Evolutionary conservation across 2,888 invertebrate species (phyloP).

Genomic region (Lamellibrachia columna): DNA sequence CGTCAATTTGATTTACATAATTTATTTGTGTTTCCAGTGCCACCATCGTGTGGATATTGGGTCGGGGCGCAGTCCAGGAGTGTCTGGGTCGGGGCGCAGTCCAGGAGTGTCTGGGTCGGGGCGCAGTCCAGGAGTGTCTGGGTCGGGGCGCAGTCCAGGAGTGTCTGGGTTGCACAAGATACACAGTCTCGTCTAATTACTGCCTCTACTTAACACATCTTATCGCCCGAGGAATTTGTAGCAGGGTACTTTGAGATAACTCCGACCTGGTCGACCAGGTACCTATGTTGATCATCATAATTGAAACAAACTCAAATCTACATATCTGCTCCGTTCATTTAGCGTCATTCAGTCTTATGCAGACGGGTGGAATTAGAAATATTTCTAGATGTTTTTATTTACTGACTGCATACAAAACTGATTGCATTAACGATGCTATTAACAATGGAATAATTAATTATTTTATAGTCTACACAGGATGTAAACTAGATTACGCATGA

Average conservation of each 20-base stretch:
- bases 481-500: not conserved
- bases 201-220: not conserved
- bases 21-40: not conserved
- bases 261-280: not conserved
- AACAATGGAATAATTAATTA: not conserved
- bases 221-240: not conserved
- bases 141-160: not conserved
- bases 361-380: conserved; percentile 3
- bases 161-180: not conserved
- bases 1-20: not conserved
- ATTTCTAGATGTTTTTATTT: not conserved
- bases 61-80: not conserved
- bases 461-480: not conserved
- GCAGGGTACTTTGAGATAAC: not conserved
- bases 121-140: not conserved
- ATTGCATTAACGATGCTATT: not conserved
- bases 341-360: not conserved
- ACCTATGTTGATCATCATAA: not conserved
- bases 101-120: not conserved
- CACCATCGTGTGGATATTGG: not conserved
- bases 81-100: not conserved
- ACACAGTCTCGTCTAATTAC: not conserved
- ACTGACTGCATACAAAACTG: not conserved
- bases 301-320: not conserved
- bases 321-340: not conserved